Percentiles rank a stretch among this genome's conserved stretches.
These are phyloP conservation scores for Pelochelys cantorii DNA, from an alignment of 2,797 vertebrate species.

Conservation along the genomic window DNA sequence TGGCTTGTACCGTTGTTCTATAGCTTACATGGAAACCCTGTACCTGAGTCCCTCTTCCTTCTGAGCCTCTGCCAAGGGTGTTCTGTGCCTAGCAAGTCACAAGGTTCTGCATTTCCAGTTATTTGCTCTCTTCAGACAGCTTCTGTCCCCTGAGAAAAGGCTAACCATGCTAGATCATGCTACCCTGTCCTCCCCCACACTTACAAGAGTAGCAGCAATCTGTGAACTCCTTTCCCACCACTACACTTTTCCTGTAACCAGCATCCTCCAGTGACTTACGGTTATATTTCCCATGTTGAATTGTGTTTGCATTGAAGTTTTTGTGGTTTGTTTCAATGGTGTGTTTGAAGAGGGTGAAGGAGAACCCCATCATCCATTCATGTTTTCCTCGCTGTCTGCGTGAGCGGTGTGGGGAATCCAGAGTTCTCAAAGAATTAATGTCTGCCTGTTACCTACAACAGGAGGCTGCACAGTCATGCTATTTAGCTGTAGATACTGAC, in stretches of 20 bases:
- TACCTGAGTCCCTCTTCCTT: background rate
- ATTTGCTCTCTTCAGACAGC: background rate
- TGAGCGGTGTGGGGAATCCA: background rate
- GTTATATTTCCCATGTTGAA: background rate
- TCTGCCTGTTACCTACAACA: background rate
- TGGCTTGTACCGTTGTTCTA: background rate
- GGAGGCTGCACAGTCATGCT: background rate
- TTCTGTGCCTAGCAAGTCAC: background rate
- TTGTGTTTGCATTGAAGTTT: background rate
- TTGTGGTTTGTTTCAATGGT: background rate
- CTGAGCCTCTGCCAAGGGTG: background rate
- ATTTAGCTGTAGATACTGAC: background rate
- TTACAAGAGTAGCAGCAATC: background rate
- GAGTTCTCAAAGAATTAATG: background rate
- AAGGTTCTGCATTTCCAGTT: background rate
- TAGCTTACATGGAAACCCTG: background rate
- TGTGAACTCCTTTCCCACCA: background rate
- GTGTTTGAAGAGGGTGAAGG: background rate
- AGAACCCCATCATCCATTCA: background rate
- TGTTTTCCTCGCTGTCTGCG: background rate
- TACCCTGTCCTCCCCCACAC: background rate
- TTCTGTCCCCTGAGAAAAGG: background rate
- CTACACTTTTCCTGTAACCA: background rate
- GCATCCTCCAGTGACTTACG: background rate
- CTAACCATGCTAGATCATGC: background rate